Conservation (phyloP, 2,797 vertebrate species). For the Parauchenoglanis ngamensis region DNA sequence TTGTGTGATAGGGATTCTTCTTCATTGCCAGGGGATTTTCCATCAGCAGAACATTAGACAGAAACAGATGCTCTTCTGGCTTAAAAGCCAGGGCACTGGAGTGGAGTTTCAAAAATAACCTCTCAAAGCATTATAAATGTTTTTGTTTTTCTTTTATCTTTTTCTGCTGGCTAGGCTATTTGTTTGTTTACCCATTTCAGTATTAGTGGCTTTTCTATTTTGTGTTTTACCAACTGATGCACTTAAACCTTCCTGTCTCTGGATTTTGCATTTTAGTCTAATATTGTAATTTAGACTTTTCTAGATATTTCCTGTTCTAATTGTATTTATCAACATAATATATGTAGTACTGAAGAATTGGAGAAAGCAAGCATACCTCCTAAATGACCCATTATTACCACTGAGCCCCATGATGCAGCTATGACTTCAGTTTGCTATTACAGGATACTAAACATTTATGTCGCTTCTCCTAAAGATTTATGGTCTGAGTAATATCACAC, state of each 20-base stretch:
- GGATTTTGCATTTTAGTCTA: slow-evolving; percentile 1
- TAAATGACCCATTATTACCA: slow-evolving; percentile 19
- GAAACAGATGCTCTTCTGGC: slow-evolving; percentile 80
- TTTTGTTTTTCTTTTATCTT: slow-evolving; percentile 30
- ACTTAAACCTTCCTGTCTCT: background rate
- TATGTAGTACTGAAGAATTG: background rate
- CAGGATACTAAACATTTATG: slow-evolving; percentile 6
- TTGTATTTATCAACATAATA: background rate
- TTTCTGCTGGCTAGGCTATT: slow-evolving; percentile 21
- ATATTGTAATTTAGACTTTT: slow-evolving; percentile 6
- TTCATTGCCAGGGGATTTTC: slow-evolving; percentile 77
- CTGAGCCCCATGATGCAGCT: slow-evolving; percentile 6
- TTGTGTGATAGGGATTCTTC: slow-evolving; percentile 57
- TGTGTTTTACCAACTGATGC: background rate
- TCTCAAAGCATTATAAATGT: slow-evolving; percentile 67
- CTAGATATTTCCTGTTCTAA: background rate
- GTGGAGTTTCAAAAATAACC: slow-evolving; percentile 62
- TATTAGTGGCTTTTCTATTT: background rate
- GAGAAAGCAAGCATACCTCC: slow-evolving; percentile 27
- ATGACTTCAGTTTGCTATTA: slow-evolving; percentile 11
- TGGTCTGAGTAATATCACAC: slow-evolving; percentile 6
- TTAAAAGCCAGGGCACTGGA: slow-evolving; percentile 61
- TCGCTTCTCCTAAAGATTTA: slow-evolving; percentile 1
- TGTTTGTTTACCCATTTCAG: slow-evolving; percentile 5
- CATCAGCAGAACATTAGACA: slow-evolving; percentile 73